A percentile compares a stretch with the other conserved stretches of the same genome.
phyloP scores from a whole-genome alignment of 2,888 invertebrate genomes.

The Andrena praecox region DNA sequence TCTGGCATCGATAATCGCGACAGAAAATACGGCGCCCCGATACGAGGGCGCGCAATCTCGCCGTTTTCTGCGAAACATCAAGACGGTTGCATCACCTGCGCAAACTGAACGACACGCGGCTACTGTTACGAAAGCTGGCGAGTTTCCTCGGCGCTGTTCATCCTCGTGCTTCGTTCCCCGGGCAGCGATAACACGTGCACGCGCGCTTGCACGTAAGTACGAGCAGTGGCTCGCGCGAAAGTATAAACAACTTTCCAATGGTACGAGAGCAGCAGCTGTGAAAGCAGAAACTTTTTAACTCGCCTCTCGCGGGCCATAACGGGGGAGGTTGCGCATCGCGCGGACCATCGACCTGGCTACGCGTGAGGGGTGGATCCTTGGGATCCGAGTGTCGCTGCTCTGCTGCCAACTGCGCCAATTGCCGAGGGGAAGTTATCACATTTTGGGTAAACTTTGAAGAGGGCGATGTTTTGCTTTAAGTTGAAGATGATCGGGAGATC shows the following conservation, averaged over 20 bases:
- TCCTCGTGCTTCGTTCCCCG: slow-evolving; percentile 30
- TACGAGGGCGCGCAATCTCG: slow-evolving; percentile 26
- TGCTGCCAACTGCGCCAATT: too few relatives aligned
- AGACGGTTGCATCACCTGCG: slow-evolving; percentile 67
- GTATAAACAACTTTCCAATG: slow-evolving; percentile 74
- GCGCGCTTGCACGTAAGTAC: slow-evolving; percentile 3
- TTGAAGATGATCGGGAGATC: too few relatives aligned
- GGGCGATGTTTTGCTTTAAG: too few relatives aligned
- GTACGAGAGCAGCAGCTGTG: slow-evolving; percentile 68
- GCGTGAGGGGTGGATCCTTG: too few relatives aligned
- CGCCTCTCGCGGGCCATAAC: slow-evolving; percentile 38
- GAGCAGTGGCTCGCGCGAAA: slow-evolving; percentile 50
- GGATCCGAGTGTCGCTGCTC: neutral
- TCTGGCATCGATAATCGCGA: slow-evolving; percentile 27
- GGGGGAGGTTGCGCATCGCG: slow-evolving; percentile 44
- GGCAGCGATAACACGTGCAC: slow-evolving; percentile 59
- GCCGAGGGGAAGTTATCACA: too few relatives aligned
- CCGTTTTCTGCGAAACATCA: slow-evolving; percentile 26
- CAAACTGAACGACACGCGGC: slow-evolving; percentile 58
- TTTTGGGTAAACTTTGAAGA: too few relatives aligned
- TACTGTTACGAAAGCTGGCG: slow-evolving; percentile 65
- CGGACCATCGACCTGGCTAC: neutral
- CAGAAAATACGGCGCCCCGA: neutral
- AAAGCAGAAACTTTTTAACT: slow-evolving; percentile 73
- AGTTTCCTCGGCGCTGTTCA: slow-evolving; percentile 41